Evolutionary conservation across 2,113 vertebrate species (phyloP), one percentile per base, ranked within the genome.

Genomic region (Chaetodon auriga): DNA sequence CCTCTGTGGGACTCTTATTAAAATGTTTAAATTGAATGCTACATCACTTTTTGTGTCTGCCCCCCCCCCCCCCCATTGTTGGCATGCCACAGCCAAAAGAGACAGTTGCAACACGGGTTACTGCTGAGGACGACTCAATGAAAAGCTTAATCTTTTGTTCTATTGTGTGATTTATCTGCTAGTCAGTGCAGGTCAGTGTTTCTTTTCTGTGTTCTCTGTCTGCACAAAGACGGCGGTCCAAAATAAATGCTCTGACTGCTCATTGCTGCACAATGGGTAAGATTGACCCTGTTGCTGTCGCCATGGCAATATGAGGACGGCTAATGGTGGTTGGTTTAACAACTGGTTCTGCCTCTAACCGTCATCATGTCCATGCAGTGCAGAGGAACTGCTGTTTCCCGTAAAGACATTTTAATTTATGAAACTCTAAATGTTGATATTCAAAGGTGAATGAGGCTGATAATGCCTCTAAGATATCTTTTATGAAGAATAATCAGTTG

Each of bases 241-340:
- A 81, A 83, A 85, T 75, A 84, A 72, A 83, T 55, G 48, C 58
- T 75, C 68, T 74, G 82, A 81, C 68, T 80, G 78, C 78, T 86
- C 81, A 65, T 86, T 87, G 79, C 43, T n/a, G 69, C 76, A 87
- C 69, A 93, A 83, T 83, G 57, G 79, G 70, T 80, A 60, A 15
- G 16, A 82, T 77, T 78, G 87, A 91, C 88, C 89, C 62, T 49
- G 25, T 64, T 69, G 71, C 78, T 76, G 89, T 94, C 75, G 18
- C 88, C 84, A 91, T 91, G 86, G 87, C 65, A 75, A 93, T 87
- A 70, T 71, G 81, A 76, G 69, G 76, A 83, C 62, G 60, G 78
- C 71, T 81, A 86, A 88, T 74, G 45, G 72, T 57, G 61, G 80
- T 53, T 69, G 53, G 35, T 78, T 55, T 75, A 72, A 75, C 2